These are phyloP conservation scores for Sepioteuthis lessoniana DNA, from an alignment of 2,888 invertebrate species.

Conservation along the genomic window DNA sequence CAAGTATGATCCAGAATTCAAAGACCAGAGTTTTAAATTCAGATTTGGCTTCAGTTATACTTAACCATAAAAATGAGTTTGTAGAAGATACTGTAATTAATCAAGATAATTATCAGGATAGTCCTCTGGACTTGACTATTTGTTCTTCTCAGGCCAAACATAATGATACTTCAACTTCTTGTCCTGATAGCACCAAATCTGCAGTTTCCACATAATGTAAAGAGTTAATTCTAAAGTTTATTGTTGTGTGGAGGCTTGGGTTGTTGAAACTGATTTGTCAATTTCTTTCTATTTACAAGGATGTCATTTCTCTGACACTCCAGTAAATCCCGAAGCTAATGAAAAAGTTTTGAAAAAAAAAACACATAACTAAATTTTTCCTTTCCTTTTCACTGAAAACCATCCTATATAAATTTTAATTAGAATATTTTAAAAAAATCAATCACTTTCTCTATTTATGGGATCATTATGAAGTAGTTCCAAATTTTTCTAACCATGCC, in stretches of 20 bases:
- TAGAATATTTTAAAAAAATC: too few species aligned
- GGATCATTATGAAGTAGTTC: too few species aligned
- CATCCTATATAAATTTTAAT: not conserved
- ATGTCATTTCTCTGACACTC: not conserved
- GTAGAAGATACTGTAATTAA: conserved; percentile 48
- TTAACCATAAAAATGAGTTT: conserved; percentile 51
- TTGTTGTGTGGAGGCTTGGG: not conserved
- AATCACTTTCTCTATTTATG: too few species aligned
- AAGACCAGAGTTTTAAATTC: conserved; percentile 55
- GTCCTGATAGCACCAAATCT: not conserved
- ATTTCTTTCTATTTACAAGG: not conserved
- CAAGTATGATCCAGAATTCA: conserved; percentile 52
- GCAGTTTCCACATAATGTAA: not conserved
- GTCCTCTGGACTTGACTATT: conserved; percentile 62
- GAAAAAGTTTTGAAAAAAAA: not conserved
- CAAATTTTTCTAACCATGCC: too few species aligned
- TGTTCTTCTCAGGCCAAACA: not conserved
- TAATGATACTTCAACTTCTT: not conserved
- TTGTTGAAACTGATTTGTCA: not conserved
- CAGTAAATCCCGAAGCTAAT: not conserved
- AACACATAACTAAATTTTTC: not conserved
- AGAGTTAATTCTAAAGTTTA: not conserved
- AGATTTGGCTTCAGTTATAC: conserved; percentile 48
- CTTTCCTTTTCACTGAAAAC: not conserved
- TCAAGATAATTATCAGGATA: conserved; percentile 59